These are phyloP conservation scores for Polietes domitor DNA, from an alignment of 2,888 invertebrate genomes.

Conservation along the genomic window DNA sequence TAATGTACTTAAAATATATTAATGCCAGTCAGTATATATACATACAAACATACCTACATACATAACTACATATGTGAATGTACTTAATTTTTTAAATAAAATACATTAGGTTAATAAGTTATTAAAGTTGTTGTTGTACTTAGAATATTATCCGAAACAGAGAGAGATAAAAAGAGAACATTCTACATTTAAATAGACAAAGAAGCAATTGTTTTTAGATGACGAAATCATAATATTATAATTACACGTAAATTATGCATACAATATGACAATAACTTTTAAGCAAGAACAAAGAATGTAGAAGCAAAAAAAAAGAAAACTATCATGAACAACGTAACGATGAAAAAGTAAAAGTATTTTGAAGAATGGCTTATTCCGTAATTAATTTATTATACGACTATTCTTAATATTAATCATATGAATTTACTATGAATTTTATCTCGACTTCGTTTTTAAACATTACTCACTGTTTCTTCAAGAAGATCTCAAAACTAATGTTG, in stretches of 20 bases:
- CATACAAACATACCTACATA: background rate
- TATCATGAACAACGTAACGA: background rate
- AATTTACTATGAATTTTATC: background rate
- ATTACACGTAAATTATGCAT: constrained; percentile 44
- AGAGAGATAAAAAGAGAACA: constrained; percentile 16
- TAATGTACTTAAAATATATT: constrained; percentile 4
- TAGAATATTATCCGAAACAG: constrained; percentile 23
- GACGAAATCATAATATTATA: constrained; percentile 4
- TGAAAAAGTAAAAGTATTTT: background rate
- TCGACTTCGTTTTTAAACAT: background rate
- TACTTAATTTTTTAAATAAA: constrained; percentile 47
- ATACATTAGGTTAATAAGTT: constrained; percentile 41
- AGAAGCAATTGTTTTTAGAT: constrained; percentile 48
- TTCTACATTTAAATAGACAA: constrained; percentile 25
- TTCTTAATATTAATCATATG: constrained; percentile 1
- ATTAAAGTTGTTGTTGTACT: constrained; percentile 49
- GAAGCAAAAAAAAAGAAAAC: constrained; percentile 46
- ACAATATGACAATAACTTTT: constrained; percentile 64
- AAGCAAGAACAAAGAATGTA: constrained; percentile 48
- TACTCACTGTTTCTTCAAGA: background rate
- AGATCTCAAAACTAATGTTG: background rate
- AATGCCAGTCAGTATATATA: constrained; percentile 9
- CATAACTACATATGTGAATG: constrained; percentile 6
- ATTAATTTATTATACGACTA: constrained; percentile 2
- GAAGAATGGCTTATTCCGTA: constrained; percentile 5